Conservation (phyloP, 2,797 vertebrate genomes). For the Enteromius paludinosus region DNA sequence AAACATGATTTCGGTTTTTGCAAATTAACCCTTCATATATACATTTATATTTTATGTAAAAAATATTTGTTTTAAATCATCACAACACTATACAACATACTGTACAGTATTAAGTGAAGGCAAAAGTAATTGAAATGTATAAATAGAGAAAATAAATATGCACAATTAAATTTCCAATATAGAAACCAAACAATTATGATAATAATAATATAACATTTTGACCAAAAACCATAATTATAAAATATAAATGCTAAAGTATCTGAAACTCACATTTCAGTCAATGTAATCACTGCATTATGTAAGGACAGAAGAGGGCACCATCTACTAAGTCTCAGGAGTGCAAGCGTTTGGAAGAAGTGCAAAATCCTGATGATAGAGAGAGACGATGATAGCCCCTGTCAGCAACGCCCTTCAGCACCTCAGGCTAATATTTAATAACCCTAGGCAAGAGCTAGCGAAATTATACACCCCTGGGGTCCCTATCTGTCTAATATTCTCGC, state of each 20-base stretch:
- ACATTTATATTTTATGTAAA: background rate
- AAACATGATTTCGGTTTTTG: too few species aligned
- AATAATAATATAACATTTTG: background rate
- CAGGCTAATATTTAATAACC: slow-evolving; percentile 74
- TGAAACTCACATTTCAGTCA: background rate
- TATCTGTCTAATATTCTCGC: slow-evolving; percentile 78
- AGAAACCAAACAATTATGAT: background rate
- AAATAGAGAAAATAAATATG: background rate
- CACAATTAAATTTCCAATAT: background rate
- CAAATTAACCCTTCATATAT: too few species aligned
- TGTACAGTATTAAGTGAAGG: background rate
- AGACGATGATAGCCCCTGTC: slow-evolving; percentile 70
- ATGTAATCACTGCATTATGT: slow-evolving; percentile 17
- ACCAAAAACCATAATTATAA: background rate
- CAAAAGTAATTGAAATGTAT: background rate
- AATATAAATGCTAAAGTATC: background rate
- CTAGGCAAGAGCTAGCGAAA: slow-evolving; percentile 59
- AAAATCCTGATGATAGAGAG: slow-evolving; percentile 56
- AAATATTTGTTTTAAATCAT: background rate
- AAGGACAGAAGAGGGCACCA: slow-evolving; percentile 70
- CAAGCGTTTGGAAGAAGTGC: slow-evolving; percentile 46
- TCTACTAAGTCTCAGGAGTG: slow-evolving; percentile 46
- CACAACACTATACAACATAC: background rate
- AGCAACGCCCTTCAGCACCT: slow-evolving; percentile 67
- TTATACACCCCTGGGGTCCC: slow-evolving; percentile 61